Evolutionary conservation across 2,113 vertebrate genomes (phyloP).

Genomic region (Bolborhynchus lineola): DNA sequence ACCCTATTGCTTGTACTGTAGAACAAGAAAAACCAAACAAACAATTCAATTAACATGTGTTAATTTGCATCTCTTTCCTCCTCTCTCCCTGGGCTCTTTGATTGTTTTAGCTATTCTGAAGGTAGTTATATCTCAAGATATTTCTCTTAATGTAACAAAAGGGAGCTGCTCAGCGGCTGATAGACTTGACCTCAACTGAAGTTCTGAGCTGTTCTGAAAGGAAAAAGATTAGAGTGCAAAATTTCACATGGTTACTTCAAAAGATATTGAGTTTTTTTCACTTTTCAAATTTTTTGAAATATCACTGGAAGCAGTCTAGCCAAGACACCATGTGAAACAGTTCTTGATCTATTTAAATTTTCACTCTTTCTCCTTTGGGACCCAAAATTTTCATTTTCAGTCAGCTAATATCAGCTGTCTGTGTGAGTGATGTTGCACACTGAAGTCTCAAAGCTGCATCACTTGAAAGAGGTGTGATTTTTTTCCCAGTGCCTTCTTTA

Average conservation of each 20-base stretch:
- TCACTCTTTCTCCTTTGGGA: not conserved
- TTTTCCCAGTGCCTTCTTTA: not conserved
- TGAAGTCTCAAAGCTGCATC: not conserved
- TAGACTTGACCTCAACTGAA: not conserved
- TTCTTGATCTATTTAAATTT: not conserved
- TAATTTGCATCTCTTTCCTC: conserved; percentile 1
- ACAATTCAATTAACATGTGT: conserved; percentile 55
- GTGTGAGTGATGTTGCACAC: fast-evolving
- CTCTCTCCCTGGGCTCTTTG: not conserved
- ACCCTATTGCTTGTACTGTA: conserved; percentile 38
- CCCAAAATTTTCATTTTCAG: not conserved
- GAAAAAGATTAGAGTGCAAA: conserved; percentile 12
- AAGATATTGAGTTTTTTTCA: fast-evolving
- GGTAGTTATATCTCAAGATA: conserved; percentile 45
- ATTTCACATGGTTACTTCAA: not conserved
- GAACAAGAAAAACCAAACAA: conserved; percentile 59
- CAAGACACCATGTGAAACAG: not conserved
- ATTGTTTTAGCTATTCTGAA: conserved; percentile 47
- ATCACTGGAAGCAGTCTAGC: not conserved
- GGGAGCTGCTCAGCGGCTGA: not conserved
- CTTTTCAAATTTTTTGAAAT: not conserved
- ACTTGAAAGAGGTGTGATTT: not conserved
- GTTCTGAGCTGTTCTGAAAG: not conserved
- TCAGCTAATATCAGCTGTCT: not conserved
- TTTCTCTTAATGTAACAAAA: not conserved